Evolutionary conservation across 2,888 invertebrate genomes (phyloP).

Genomic region (Meiosimyza decipiens): DNA sequence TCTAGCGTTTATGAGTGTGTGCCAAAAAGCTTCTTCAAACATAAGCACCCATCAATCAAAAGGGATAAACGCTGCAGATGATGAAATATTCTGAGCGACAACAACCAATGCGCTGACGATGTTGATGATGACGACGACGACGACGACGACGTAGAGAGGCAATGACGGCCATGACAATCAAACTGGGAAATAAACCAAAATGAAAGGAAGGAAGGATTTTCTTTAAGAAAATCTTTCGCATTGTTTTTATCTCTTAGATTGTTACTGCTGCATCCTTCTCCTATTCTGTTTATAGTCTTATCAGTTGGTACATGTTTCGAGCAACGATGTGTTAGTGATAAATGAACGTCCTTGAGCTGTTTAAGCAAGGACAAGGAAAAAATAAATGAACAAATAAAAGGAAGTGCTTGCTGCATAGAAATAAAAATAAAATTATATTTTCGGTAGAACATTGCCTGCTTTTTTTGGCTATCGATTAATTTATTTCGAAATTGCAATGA

Average conservation of each 20-base stretch:
- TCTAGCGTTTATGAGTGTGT: neutral
- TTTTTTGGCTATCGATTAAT: too few species aligned
- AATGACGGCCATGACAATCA: neutral
- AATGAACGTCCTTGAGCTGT: slow-evolving; percentile 26
- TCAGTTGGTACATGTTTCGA: neutral
- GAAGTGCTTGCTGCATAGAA: too few species aligned
- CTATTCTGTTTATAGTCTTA: neutral
- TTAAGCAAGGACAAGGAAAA: too few species aligned
- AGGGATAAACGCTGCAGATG: slow-evolving; percentile 21
- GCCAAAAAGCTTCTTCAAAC: slow-evolving; percentile 7
- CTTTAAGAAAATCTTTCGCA: neutral
- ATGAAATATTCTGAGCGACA: slow-evolving; percentile 2
- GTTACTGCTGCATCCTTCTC: neutral
- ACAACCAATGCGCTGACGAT: neutral
- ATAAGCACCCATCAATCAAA: slow-evolving; percentile 33
- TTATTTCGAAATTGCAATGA: too few species aligned
- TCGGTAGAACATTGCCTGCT: too few species aligned
- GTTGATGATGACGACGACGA: neutral
- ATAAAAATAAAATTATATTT: too few species aligned
- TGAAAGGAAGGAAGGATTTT: neutral
- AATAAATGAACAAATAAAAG: too few species aligned
- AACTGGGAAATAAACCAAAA: neutral
- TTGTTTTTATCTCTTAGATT: neutral
- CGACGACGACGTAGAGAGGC: neutral
- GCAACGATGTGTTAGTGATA: neutral